Percentiles rank a stretch among this genome's conserved stretches.
phyloP scores from a whole-genome alignment of 2,113 vertebrate genomes.

The Daboia siamensis region DNA sequence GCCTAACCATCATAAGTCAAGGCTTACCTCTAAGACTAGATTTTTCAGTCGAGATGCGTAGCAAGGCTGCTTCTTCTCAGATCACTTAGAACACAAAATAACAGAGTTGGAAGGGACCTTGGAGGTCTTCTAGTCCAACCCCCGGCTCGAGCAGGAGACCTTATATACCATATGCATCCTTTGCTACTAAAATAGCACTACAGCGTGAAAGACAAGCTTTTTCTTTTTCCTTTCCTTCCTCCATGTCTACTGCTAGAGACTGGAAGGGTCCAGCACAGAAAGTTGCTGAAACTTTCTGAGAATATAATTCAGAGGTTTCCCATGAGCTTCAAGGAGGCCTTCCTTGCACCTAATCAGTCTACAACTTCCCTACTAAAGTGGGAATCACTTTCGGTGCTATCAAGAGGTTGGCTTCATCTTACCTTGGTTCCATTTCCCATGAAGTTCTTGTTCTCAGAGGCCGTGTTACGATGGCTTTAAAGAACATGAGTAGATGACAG shows the following conservation, averaged over 20 bases:
- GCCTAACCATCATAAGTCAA: too few relatives aligned
- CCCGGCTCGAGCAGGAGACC: too few relatives aligned
- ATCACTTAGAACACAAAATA: background rate
- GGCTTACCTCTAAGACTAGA: too few relatives aligned
- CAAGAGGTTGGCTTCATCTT: background rate
- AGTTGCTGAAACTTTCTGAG: background rate
- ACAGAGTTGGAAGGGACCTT: too few relatives aligned
- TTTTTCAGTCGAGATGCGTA: too few relatives aligned
- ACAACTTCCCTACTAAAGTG: background rate
- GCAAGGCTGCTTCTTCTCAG: background rate
- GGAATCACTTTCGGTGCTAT: background rate
- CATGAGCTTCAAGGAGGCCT: conserved; percentile 8
- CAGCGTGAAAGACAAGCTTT: background rate
- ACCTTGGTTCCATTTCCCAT: background rate
- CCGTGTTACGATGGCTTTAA: conserved; percentile 5
- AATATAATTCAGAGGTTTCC: background rate
- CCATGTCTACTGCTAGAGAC: background rate
- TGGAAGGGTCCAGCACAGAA: background rate
- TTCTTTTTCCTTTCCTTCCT: background rate
- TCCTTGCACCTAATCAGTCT: conserved; percentile 15
- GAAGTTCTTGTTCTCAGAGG: background rate
- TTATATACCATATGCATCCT: too few relatives aligned
- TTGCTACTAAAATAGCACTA: too few relatives aligned
- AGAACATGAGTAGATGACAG: background rate
- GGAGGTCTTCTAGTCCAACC: too few relatives aligned